Conservation (phyloP, 1,140 invertebrate species). For the Plodia interpunctella region DNA sequence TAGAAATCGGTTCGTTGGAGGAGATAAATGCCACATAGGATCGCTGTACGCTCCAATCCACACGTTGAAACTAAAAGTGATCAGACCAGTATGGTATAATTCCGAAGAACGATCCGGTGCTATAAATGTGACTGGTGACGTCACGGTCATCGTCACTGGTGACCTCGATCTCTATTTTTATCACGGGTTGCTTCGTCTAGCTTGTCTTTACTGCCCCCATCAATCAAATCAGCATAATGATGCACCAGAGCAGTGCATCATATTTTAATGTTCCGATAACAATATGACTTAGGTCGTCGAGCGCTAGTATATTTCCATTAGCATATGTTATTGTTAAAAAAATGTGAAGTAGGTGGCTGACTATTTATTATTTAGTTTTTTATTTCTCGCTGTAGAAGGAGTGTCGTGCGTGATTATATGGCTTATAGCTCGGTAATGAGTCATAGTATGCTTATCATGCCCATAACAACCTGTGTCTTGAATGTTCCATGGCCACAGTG, state of each 20-base stretch:
- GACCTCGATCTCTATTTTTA: constrained; percentile 8
- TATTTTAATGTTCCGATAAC: background rate
- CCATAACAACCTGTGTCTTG: background rate
- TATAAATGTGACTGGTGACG: background rate
- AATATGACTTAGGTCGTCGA: background rate
- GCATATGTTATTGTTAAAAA: background rate
- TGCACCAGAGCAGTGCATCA: background rate
- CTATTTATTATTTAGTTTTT: background rate
- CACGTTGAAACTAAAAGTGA: too few relatives aligned
- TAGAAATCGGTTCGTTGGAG: too few relatives aligned
- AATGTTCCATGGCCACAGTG: background rate
- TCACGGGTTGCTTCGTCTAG: background rate
- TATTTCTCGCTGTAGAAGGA: background rate
- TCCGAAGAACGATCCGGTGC: too few relatives aligned
- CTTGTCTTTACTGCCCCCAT: background rate
- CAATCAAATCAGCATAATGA: background rate
- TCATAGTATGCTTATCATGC: background rate
- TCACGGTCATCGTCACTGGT: background rate
- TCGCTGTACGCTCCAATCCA: too few relatives aligned
- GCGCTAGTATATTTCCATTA: background rate
- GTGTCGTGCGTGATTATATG: background rate
- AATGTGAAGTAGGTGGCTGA: background rate
- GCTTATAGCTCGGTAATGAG: background rate
- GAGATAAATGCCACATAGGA: too few relatives aligned
- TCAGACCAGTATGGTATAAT: too few relatives aligned